These are phyloP conservation scores for Lacanobia oleracea DNA, from an alignment of 2,888 invertebrate species.

Conservation along the genomic window DNA sequence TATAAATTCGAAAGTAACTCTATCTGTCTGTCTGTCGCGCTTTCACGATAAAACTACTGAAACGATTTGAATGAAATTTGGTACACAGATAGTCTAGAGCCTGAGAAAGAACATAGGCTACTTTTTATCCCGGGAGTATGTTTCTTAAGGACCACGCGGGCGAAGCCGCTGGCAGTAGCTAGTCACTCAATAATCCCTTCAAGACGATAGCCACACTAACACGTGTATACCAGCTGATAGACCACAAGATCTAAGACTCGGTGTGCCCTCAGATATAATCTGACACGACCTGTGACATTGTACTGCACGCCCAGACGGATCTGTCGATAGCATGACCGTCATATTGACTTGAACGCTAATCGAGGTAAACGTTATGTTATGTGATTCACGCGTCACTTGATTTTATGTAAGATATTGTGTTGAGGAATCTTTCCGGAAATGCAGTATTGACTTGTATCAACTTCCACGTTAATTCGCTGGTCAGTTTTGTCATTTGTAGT, in stretches of 20 bases:
- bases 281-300: conserved; percentile 35
- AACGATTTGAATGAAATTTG: no score
- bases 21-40: no score
- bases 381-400: conserved; percentile 1
- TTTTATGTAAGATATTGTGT: background rate
- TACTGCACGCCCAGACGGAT: conserved; percentile 1
- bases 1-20: no score
- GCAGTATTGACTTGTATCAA: background rate
- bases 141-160: no score
- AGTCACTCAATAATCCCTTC: background rate
- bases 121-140: no score
- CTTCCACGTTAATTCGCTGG: no score
- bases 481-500: no score
- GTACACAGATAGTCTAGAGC: no score
- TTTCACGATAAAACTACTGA: no score
- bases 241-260: background rate
- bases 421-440: background rate
- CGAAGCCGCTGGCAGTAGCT: no score
- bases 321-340: conserved; percentile 18
- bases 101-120: no score
- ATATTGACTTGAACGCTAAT: conserved; percentile 22
- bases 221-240: conserved; percentile 11
- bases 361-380: conserved; percentile 20
- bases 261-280: conserved; percentile 28
- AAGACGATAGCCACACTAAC: background rate